Percentiles rank a stretch among this genome's conserved stretches.
Conservation (phyloP, 1,140 invertebrate species). For the Plodia interpunctella region DNA sequence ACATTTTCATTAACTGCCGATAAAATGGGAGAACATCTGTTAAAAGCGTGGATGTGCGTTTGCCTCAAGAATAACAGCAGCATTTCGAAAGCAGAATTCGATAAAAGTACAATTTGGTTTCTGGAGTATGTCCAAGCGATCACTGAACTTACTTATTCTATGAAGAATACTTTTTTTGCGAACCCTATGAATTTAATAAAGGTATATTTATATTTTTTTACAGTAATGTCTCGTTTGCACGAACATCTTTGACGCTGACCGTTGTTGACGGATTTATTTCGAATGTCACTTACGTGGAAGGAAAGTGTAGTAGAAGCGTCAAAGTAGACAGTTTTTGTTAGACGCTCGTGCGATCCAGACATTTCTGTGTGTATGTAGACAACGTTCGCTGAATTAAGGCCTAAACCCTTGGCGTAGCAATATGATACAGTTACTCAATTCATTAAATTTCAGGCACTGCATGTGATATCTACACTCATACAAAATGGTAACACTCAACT, state of each 20-base stretch:
- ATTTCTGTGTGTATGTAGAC: no score
- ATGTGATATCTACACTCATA: constrained; percentile 34
- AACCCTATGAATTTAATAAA: constrained; percentile 25
- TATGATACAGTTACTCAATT: no score
- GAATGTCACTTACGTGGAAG: no score
- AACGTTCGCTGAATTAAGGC: no score
- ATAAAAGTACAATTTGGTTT: constrained; percentile 29
- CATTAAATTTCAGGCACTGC: constrained; percentile 41
- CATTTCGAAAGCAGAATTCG: constrained; percentile 13
- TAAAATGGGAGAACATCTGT: constrained; percentile 29
- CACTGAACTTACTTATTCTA: constrained; percentile 28
- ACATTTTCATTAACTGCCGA: constrained; percentile 31
- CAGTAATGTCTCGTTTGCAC: no score
- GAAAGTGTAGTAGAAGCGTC: no score
- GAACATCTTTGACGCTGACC: no score
- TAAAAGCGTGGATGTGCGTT: constrained; percentile 36
- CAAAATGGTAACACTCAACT: constrained; percentile 32
- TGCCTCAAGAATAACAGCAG: constrained; percentile 31
- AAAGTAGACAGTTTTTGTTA: no score
- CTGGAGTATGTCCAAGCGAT: constrained; percentile 41
- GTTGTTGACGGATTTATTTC: no score
- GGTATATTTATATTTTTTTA: constrained; percentile 23
- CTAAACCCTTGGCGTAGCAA: no score
- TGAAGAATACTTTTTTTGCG: constrained; percentile 22
- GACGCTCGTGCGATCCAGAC: no score